Percentiles rank a stretch among this genome's conserved stretches.
These are phyloP conservation scores for Bombus superbus DNA, from an alignment of 1,140 invertebrate genomes.

Conservation along the genomic window DNA sequence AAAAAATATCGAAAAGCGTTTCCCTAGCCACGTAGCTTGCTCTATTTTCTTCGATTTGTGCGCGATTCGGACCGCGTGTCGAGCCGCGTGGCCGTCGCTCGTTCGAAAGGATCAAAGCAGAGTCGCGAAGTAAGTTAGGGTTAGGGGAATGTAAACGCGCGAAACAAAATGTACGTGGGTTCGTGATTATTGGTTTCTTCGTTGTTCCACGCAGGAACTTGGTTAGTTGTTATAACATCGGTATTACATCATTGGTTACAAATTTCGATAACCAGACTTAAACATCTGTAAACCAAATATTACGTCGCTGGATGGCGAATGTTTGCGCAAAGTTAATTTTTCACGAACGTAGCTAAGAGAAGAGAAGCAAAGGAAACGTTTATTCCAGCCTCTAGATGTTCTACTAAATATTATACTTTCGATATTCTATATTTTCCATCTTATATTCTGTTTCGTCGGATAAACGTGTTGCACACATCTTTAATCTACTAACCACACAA, in stretches of 20 bases:
- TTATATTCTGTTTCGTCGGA: neutral
- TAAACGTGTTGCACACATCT: neutral
- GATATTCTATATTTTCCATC: neutral
- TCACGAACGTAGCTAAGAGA: no score
- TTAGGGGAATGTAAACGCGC: no score
- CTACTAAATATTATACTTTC: neutral
- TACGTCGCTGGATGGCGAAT: no score
- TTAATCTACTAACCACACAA: neutral
- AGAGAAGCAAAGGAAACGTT: no score
- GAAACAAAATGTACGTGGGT: slow-evolving; percentile 6
- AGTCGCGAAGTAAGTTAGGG: no score
- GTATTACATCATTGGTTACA: neutral
- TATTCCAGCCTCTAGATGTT: no score
- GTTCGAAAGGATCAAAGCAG: slow-evolving; percentile 35
- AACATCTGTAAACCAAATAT: no score
- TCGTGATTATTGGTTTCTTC: neutral
- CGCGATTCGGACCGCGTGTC: neutral
- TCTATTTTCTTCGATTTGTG: slow-evolving; percentile 16
- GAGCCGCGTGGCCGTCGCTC: slow-evolving; percentile 19
- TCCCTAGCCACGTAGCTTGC: neutral
- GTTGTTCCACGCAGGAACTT: neutral
- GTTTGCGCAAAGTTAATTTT: no score
- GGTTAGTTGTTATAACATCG: neutral
- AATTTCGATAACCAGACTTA: no score
- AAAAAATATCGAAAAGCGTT: slow-evolving; percentile 61